Conservation (phyloP, 2,113 vertebrate genomes). For the Picathartes gymnocephalus region DNA sequence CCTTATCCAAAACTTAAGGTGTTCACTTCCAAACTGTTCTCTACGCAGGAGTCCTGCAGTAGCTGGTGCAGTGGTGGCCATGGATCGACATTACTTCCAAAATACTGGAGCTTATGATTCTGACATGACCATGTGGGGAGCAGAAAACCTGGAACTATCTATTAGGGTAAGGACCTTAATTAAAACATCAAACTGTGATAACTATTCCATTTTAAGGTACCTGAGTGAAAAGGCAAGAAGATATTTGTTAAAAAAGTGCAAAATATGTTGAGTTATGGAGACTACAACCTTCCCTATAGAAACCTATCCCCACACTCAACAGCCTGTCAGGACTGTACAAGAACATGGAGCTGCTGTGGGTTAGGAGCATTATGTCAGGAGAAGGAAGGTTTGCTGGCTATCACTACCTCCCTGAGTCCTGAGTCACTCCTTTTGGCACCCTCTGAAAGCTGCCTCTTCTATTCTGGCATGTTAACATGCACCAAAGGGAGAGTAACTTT, state of each 20-base stretch:
- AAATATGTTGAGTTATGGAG: background rate
- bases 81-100: conserved; percentile 87
- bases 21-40: background rate
- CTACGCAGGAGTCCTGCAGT: conserved; percentile 79
- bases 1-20: background rate
- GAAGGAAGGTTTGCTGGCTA: background rate
- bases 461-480: background rate
- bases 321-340: background rate
- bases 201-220: background rate
- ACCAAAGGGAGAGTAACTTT: background rate
- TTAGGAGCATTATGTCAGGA: background rate
- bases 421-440: background rate
- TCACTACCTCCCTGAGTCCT: background rate
- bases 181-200: background rate
- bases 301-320: accelerated
- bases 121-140: conserved; percentile 78
- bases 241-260: background rate
- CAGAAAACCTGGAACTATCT: conserved; percentile 86
- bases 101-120: conserved; percentile 85
- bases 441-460: background rate
- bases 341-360: background rate
- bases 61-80: conserved; percentile 78
- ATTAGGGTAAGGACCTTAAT: conserved; percentile 77
- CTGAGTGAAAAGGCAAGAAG: background rate
- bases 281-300: background rate